Base-by-base conservation (phyloP, 2,113 vertebrate genomes). In the Grallaria varia region DNA sequence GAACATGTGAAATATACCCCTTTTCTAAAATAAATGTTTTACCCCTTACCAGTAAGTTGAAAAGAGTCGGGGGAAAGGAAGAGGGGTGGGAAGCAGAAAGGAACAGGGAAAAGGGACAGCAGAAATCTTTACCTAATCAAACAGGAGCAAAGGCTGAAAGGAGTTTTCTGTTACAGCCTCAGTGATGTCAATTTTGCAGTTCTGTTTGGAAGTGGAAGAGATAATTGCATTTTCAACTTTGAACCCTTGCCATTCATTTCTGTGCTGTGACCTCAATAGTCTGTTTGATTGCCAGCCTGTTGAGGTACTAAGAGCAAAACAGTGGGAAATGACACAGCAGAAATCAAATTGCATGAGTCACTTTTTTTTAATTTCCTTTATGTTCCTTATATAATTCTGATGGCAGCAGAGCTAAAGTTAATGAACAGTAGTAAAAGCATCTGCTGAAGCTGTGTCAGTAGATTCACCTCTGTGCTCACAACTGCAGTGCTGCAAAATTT, bases 391-490 rank as follows among this genome's bases (percentile, higher is more conserved):
- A 91, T 96, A 90, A 95, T 94, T 95, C 92, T 88, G 87, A 84
- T 82, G 74, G 44, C 55, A 95, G 66, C 53, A 80, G 47, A 96
- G 45, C 50, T 94, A 72, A 93, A 97, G 83, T 96, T 97, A 96
- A 97, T 90, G 94, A 94, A 87, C 74, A 92, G 89, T 77, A 91
- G 78, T 97, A 95, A 96, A 95, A 87, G 83, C 82, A 86, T 96
- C 92, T 96, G 79, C 84, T 89, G 68, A 87, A 95, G 69, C 87
- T 90, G 35, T 92, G 80, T 93, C 77, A 63, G 69, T 95, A 87
- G 83, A 86, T 93, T 96, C 90, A 96, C 82, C 78, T 94, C 82
- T 14, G 0, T 73, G 47, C 68, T 93, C 84, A 74, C 75, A 86
- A 73, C 40, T 64, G 49, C 79, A 95, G 86, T 2, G 3, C 80